Evolutionary conservation across 35 echinoderm and acorn worm genomes (phyloP).

Genomic region (Apostichopus japonicus): DNA sequence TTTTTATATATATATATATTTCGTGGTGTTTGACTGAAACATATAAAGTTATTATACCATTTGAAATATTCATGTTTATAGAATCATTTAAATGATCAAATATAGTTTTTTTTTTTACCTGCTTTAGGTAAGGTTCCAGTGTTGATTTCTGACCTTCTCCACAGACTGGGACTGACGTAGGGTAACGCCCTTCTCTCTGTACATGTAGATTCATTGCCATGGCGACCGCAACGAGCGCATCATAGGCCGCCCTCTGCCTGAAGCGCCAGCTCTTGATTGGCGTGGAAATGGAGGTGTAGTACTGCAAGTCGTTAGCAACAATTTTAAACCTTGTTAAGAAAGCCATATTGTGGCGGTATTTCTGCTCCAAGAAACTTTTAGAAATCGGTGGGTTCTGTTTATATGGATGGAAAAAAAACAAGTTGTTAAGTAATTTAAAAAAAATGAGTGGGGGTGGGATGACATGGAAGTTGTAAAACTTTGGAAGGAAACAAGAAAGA

Average conservation of each 20-base stretch:
- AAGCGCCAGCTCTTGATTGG: constrained; percentile 67
- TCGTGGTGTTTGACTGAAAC: too few species aligned
- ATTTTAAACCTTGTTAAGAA: constrained; percentile 79
- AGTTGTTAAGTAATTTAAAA: too few species aligned
- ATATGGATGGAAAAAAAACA: too few species aligned
- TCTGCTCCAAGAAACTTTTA: constrained; percentile 68
- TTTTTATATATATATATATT: too few species aligned
- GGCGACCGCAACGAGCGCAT: constrained; percentile 57
- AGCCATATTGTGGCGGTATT: constrained; percentile 71
- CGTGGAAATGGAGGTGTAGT: constrained; percentile 43
- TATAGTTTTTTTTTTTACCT: background rate
- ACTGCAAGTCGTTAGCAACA: constrained; percentile 14
- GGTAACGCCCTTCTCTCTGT: constrained; percentile 15
- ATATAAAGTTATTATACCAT: too few species aligned
- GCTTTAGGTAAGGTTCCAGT: constrained; percentile 17
- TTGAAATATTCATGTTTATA: too few species aligned
- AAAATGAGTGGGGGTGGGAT: too few species aligned
- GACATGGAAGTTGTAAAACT: too few species aligned
- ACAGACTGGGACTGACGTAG: constrained; percentile 43
- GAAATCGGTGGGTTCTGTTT: constrained; percentile 44
- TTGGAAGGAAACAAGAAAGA: too few species aligned
- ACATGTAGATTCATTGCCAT: constrained; percentile 55
- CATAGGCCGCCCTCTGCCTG: constrained; percentile 71
- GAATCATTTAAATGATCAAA: background rate
- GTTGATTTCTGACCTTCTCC: background rate